phyloP scores from a whole-genome alignment of 2,888 invertebrate genomes.

The Hanleya hanleyi region DNA sequence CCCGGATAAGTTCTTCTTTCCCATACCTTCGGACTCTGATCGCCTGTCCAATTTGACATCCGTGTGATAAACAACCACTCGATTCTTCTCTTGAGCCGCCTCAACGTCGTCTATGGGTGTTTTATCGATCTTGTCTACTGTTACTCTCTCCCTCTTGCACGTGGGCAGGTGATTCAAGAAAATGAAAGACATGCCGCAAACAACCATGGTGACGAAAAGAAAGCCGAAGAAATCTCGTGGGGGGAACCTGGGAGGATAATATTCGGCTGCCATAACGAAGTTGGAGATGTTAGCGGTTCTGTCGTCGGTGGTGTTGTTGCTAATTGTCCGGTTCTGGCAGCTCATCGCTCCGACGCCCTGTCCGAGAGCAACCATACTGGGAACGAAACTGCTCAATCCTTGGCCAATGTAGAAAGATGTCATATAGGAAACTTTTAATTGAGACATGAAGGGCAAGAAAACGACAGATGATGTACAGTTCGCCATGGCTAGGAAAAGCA shows the following conservation, averaged over 20 bases:
- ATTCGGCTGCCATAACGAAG: slow-evolving; percentile 50
- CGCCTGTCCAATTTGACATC: not conserved
- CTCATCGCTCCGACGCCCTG: slow-evolving; percentile 81
- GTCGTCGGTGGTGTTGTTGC: slow-evolving; percentile 73
- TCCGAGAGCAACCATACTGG: slow-evolving; percentile 85
- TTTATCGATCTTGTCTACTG: too few species aligned
- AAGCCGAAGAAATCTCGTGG: slow-evolving; percentile 80
- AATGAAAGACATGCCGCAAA: slow-evolving; percentile 81
- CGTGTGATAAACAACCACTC: not conserved
- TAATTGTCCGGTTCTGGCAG: slow-evolving; percentile 42
- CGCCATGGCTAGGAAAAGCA: slow-evolving; percentile 82
- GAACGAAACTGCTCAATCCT: slow-evolving; percentile 80
- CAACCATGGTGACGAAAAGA: slow-evolving; percentile 79
- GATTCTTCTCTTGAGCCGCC: not conserved
- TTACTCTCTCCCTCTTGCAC: slow-evolving; percentile 47
- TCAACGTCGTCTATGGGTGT: not conserved
- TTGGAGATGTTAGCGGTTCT: slow-evolving; percentile 30
- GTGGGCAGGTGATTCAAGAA: slow-evolving; percentile 76
- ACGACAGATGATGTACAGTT: slow-evolving; percentile 90
- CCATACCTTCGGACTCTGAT: not conserved
- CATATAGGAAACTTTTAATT: slow-evolving; percentile 82
- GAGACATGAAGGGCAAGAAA: slow-evolving; percentile 87
- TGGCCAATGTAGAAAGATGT: slow-evolving; percentile 81
- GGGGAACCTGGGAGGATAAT: slow-evolving; percentile 78
- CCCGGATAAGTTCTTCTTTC: not conserved